Evolutionary conservation across 2,113 vertebrate genomes (phyloP), one percentile per base, ranked within the genome.

Genomic region (Chaetorhynchus papuensis): DNA sequence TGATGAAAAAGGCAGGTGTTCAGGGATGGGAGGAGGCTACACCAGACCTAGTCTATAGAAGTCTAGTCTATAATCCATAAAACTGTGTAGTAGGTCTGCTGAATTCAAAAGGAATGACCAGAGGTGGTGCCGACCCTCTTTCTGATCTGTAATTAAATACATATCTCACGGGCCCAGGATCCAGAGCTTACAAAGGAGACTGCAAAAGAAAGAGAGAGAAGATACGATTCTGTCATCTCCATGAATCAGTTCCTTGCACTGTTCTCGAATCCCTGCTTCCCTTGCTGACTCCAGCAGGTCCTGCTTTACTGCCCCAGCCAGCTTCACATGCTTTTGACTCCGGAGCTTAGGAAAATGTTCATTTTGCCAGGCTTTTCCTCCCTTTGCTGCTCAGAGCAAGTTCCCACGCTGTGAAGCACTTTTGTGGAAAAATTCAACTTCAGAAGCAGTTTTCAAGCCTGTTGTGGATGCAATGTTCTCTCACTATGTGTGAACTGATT

Each of bases 301-400:
- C 80, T 90, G 93, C 79, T 92, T 45, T 96, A 86, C 96, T 81
- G 92, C 91, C 71, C 80, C 80, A 92, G 71, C 92, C 89, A 90
- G 92, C 94, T 95, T 41, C 92, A 81, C 71, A 33, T 13, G 75
- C 59, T 52, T 96, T 81, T 93, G 81, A 59, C 69, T 77, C n/a
- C 26, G 56, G 57, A 96, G 70, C 49, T 82, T 82, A 93, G 87
- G 92, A 91, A 95, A 94, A 93, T 84, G 64, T 33, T 89, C 52
- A 7, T 91, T 93, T 87, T 89, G 52, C 74, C 81, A 94, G 61
- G 24, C 50, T 74, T 88, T 83, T 88, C 79, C 35, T 88, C 20
- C 54, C 72, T 59, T 64, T 92, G 82, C 75, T 57, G 59, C 83
- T 94, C 86, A 89, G 79, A 93, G 89, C 54, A 70, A 66, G 31